Conservation (phyloP, 2,113 vertebrate genomes). For the Verasper variegatus region DNA sequence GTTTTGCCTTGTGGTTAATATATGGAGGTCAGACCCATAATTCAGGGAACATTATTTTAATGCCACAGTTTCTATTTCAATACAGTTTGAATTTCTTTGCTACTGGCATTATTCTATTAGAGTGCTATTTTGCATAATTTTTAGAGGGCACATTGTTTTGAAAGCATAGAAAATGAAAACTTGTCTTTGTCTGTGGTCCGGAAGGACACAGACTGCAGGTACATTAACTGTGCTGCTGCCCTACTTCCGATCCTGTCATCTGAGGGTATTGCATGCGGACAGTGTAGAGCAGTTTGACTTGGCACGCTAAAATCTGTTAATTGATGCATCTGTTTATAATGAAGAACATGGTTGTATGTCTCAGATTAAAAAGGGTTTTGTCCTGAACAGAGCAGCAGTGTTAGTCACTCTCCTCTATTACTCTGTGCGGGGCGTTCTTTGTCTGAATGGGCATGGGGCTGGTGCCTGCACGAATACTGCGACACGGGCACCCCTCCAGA, state of each 20-base stretch:
- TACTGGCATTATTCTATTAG: too few relatives aligned
- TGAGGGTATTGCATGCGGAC: background rate
- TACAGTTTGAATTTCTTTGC: too few relatives aligned
- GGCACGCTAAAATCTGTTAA: background rate
- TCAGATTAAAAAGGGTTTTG: background rate
- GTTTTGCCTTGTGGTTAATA: background rate
- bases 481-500: slow-evolving; percentile 19
- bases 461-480: slow-evolving; percentile 16
- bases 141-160: background rate
- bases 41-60: background rate
- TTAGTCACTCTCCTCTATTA: background rate
- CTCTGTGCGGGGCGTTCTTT: slow-evolving; percentile 7
- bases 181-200: background rate
- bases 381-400: background rate
- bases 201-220: slow-evolving; percentile 3
- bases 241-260: slow-evolving; percentile 1
- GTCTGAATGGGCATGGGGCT: slow-evolving; percentile 30
- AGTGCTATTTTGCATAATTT: background rate
- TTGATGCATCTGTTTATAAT: background rate
- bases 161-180: background rate
- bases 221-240: slow-evolving; percentile 24
- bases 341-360: background rate
- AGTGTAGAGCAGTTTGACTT: background rate
- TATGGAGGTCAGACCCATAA: background rate
- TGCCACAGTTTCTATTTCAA: background rate